Evolutionary conservation across 2,888 invertebrate species (phyloP).

Genomic region (Colletes collaris): DNA sequence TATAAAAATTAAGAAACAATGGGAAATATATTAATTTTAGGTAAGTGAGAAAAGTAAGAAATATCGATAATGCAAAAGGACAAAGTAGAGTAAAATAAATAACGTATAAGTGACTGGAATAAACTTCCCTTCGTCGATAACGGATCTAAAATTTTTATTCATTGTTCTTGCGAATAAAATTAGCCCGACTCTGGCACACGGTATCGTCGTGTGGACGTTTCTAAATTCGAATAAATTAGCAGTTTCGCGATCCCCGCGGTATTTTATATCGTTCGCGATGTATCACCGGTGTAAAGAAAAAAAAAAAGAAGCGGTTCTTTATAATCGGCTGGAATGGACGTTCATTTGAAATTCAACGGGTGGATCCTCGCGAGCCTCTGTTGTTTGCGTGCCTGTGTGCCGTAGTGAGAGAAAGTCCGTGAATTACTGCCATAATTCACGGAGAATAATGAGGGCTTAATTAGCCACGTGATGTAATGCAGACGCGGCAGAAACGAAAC

Average conservation of each 20-base stretch:
- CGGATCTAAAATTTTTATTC: too few relatives aligned
- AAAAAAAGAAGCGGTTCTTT: conserved; percentile 50
- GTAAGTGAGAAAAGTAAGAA: too few relatives aligned
- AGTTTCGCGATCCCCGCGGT: conserved; percentile 30
- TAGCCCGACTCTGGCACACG: neutral
- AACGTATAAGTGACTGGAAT: too few relatives aligned
- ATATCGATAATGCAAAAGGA: too few relatives aligned
- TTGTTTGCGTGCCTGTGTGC: conserved; percentile 60
- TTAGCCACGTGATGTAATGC: conserved; percentile 72
- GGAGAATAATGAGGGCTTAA: conserved; percentile 73
- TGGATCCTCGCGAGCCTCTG: conserved; percentile 58
- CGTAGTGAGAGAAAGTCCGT: conserved; percentile 70
- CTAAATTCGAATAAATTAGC: conserved; percentile 63
- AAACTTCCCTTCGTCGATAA: too few relatives aligned
- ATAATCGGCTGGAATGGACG: conserved; percentile 61
- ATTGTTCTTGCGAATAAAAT: too few relatives aligned
- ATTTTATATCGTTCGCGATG: conserved; percentile 50
- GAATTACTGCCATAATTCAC: conserved; percentile 72
- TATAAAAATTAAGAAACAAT: too few relatives aligned
- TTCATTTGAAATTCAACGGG: conserved; percentile 69
- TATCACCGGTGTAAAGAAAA: conserved; percentile 24
- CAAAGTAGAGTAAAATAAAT: too few relatives aligned
- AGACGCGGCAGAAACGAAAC: conserved; percentile 59
- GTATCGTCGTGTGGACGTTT: neutral
- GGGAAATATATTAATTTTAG: too few relatives aligned